Percentiles rank a stretch among this genome's conserved stretches.
phyloP scores from a whole-genome alignment of 2,797 vertebrate genomes.

The Arctocebus calabarensis region DNA sequence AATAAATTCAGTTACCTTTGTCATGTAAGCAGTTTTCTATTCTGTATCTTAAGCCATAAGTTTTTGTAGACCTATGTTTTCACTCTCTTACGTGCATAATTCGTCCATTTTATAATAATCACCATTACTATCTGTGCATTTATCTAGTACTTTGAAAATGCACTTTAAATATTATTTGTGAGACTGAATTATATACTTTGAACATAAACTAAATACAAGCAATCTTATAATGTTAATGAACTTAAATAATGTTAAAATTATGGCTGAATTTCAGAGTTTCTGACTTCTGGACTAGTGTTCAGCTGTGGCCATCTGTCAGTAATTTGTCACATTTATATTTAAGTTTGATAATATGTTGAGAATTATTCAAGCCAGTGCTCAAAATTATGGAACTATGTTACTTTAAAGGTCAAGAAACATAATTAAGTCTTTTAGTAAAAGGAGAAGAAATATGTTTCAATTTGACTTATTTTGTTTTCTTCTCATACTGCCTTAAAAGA shows the following conservation, averaged over 20 bases:
- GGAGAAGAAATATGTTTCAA: neutral
- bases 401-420: neutral
- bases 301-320: neutral
- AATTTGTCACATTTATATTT: constrained; percentile 27
- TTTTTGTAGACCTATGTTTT: neutral
- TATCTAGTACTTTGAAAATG: neutral
- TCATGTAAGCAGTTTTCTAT: neutral
- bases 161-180: neutral
- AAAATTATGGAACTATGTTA: constrained; percentile 5
- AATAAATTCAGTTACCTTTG: neutral
- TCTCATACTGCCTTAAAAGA: constrained; percentile 12
- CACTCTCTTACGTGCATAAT: neutral
- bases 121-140: neutral
- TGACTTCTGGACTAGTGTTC: neutral
- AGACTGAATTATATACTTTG: neutral
- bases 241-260: neutral
- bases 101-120: neutral
- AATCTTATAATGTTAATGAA: constrained; percentile 10
- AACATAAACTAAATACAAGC: neutral
- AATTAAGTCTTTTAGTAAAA: neutral
- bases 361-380: neutral
- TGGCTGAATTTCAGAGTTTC: neutral
- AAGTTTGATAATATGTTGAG: neutral
- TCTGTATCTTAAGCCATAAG: neutral
- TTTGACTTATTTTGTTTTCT: neutral